These are phyloP conservation scores for Lysandra coridon DNA, from an alignment of 2,888 invertebrate species.

Conservation along the genomic window DNA sequence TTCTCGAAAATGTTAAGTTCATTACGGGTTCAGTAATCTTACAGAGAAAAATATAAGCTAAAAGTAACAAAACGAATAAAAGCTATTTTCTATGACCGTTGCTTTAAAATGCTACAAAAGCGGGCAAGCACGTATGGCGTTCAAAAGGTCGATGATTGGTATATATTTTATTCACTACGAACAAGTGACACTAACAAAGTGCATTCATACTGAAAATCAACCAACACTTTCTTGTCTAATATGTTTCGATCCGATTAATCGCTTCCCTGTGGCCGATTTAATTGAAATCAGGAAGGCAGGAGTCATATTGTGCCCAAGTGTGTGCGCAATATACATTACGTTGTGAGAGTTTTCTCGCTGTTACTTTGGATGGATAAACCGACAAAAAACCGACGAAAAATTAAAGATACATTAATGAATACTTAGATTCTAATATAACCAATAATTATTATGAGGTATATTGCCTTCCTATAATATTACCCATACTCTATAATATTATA, in stretches of 20 bases:
- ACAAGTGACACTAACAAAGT: conserved; percentile 8
- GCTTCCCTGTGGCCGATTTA: background rate
- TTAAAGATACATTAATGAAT: no score
- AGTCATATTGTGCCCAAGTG: no score
- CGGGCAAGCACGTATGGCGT: background rate
- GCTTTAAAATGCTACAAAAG: conserved; percentile 10
- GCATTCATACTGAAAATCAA: background rate
- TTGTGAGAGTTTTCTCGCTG: no score
- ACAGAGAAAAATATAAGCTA: background rate
- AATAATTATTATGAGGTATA: no score
- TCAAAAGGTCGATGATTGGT: conserved; percentile 17
- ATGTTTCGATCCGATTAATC: background rate
- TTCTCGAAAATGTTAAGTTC: background rate
- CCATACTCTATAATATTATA: no score
- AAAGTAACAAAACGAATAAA: conserved; percentile 6
- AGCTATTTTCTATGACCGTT: conserved; percentile 7
- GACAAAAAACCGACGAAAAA: no score
- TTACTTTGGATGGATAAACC: no score
- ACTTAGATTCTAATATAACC: no score
- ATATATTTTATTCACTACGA: background rate
- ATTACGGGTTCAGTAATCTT: background rate
- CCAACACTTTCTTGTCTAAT: background rate
- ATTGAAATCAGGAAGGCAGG: background rate
- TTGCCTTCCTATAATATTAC: no score
- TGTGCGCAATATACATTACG: no score